These are phyloP conservation scores for Lycophotia porphyrea DNA, from an alignment of 2,888 invertebrate species.

Conservation along the genomic window DNA sequence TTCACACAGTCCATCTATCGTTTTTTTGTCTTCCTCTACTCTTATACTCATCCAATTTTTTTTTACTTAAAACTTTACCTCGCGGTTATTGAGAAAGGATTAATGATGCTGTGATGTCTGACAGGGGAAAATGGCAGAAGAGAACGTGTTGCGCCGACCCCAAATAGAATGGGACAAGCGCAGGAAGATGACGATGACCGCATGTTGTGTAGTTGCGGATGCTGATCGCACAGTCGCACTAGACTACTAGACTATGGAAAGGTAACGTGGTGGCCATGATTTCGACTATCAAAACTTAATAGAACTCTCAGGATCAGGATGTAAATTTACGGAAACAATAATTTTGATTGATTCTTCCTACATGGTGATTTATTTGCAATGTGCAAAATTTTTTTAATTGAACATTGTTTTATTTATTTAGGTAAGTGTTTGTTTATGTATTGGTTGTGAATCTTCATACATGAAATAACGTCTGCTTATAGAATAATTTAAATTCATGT, in stretches of 20 bases:
- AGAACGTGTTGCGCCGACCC: no score
- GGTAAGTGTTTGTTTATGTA: slow-evolving; percentile 7
- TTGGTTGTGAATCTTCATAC: slow-evolving; percentile 10
- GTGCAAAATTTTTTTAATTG: neutral
- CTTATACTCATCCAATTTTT: no score
- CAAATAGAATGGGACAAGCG: no score
- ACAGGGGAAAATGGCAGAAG: no score
- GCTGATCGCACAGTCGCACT: neutral
- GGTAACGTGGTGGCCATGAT: slow-evolving; percentile 14
- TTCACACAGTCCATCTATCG: no score
- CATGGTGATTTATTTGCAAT: slow-evolving; percentile 4
- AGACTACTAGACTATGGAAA: slow-evolving; percentile 9
- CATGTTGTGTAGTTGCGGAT: neutral
- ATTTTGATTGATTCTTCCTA: slow-evolving; percentile 50
- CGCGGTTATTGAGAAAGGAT: no score
- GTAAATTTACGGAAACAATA: slow-evolving; percentile 46
- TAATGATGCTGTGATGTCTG: no score
- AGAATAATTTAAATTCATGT: neutral
- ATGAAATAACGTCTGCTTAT: neutral
- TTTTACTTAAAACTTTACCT: no score
- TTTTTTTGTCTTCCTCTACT: no score
- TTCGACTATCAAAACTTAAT: slow-evolving; percentile 18
- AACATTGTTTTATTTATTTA: slow-evolving; percentile 9
- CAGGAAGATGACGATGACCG: no score
- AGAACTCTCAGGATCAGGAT: slow-evolving; percentile 38